Base-by-base conservation (phyloP, 2,113 vertebrate genomes). In the Protomyctophum bolini region DNA sequence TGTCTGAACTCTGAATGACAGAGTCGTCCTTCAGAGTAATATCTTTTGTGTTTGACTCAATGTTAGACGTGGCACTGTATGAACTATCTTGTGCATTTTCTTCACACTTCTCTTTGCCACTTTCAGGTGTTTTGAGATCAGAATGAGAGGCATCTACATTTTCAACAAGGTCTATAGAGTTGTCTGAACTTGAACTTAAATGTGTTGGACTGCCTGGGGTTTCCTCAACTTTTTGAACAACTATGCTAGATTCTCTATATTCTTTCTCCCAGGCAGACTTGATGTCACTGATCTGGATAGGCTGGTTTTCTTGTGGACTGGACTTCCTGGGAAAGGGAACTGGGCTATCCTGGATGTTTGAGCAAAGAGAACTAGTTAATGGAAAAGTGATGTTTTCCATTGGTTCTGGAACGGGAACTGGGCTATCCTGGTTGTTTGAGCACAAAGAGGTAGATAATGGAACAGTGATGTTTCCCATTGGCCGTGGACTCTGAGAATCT, bases 211-310 rank as follows among this genome's bases (percentile, higher is more conserved):
- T 56, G 47, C 47, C 60, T 74, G 72, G n/a, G 6, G 76, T 73
- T 29, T 59, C 80, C 63, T 73, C 83, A 12, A 14, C 58, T 69
- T 33, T 67, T 66, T 12, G 50, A 61, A 63, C 51, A 15, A 77
- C 63, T 6, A 64, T 65, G 62, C 58, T 82, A 49, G 84, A 8
- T 3, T 50, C 47, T 68, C 67, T 59, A 76, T 78, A 87, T 68
- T 90, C 86, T 21, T 81, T 82, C 88, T 96, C 94, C 94, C 91
- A 94, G 61, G 94, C 93, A 57, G 88, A 86, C 83, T 93, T 95
- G 6, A 92, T 90, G n/a, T 96, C 86, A 55, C 58, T 91, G 63
- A 94, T 82, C 59, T 81, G 88, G 70, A 60, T 61, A 47, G 73
- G 47, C 10, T 8, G 65, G 41, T 62, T 62, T 2, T 82, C 59